Percentiles rank a stretch among this genome's conserved stretches.
These are phyloP conservation scores for Aphelenchoides besseyi DNA, from an alignment of 1,140 invertebrate genomes.

Conservation along the genomic window DNA sequence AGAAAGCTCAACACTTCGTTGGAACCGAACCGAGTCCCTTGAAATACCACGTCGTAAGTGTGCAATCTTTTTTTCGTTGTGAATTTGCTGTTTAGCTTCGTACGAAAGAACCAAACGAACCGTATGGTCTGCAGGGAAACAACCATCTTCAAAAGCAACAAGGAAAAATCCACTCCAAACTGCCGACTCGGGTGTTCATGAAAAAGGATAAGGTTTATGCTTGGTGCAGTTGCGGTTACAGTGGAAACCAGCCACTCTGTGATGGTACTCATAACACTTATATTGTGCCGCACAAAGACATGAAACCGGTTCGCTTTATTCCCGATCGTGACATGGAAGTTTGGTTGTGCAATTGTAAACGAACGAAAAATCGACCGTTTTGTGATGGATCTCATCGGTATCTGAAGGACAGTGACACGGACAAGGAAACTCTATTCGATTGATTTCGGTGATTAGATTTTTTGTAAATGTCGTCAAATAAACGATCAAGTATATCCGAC, in stretches of 20 bases:
- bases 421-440: slow-evolving; percentile 48
- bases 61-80: slow-evolving; percentile 17
- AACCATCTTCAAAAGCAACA: slow-evolving; percentile 56
- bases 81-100: slow-evolving; percentile 47
- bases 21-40: slow-evolving; percentile 57
- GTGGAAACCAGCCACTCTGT: slow-evolving; percentile 83
- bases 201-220: slow-evolving; percentile 77
- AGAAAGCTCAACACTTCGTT: slow-evolving; percentile 57
- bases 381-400: slow-evolving; percentile 86
- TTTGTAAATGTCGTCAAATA: too few relatives aligned
- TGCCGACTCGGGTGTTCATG: slow-evolving; percentile 53
- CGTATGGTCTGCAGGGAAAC: slow-evolving; percentile 59
- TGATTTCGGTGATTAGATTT: too few relatives aligned
- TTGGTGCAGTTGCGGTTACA: slow-evolving; percentile 90
- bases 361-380: slow-evolving; percentile 86
- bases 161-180: slow-evolving; percentile 55
- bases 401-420: slow-evolving; percentile 47
- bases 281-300: slow-evolving; percentile 66
- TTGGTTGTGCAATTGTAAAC: slow-evolving; percentile 97
- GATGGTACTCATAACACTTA: slow-evolving; percentile 81
- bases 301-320: slow-evolving; percentile 75
- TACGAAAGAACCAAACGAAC: slow-evolving; percentile 56
- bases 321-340: slow-evolving; percentile 86
- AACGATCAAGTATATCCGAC: slow-evolving; percentile 1
- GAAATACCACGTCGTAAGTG: slow-evolving; percentile 60